Evolutionary conservation across 2,888 invertebrate species (phyloP).

Genomic region (Aricia artaxerxes): DNA sequence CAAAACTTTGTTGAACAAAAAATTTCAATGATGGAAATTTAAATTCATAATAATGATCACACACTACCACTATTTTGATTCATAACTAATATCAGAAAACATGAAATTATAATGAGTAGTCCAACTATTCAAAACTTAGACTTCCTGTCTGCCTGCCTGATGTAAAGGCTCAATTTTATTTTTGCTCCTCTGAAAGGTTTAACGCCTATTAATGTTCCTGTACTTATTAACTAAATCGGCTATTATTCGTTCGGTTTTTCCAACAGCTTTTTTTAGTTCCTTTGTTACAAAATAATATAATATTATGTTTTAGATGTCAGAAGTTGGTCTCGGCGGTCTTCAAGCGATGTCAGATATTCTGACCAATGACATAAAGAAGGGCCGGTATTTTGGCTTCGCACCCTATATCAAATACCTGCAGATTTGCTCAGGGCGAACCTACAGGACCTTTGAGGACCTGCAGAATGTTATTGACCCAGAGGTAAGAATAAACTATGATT

Average conservation of each 20-base stretch:
- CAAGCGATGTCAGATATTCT: slow-evolving; percentile 52
- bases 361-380: slow-evolving; percentile 55
- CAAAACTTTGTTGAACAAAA: neutral
- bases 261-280: neutral
- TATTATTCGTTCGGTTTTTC: neutral
- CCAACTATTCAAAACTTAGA: no score
- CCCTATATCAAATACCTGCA: slow-evolving; percentile 92
- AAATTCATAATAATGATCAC: no score
- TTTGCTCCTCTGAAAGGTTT: no score
- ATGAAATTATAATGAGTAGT: no score
- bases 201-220: no score
- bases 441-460: slow-evolving; percentile 85
- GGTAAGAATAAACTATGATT: slow-evolving; percentile 43
- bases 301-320: slow-evolving; percentile 49
- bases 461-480: slow-evolving; percentile 81
- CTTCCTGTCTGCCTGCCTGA: no score
- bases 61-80: no score
- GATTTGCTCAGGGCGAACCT: slow-evolving; percentile 86
- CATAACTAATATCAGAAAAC: no score
- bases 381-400: slow-evolving; percentile 91
- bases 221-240: no score
- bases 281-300: neutral
- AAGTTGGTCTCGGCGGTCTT: slow-evolving; percentile 51
- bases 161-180: no score
- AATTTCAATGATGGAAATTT: neutral